phyloP scores from a whole-genome alignment of 1,140 invertebrate genomes.

The Maniola jurtina region DNA sequence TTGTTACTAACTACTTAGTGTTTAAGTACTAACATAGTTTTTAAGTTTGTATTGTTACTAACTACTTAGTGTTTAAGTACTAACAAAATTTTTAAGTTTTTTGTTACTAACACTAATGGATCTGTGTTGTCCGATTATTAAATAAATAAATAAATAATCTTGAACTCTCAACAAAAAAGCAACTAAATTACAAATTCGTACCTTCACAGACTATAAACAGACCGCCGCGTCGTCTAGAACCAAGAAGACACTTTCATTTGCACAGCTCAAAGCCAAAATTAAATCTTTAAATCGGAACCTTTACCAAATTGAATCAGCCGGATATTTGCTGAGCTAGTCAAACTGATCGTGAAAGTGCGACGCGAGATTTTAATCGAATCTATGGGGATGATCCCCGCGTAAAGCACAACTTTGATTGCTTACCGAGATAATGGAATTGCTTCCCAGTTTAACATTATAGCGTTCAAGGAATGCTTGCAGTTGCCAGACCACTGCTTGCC shows the following conservation, averaged over 20 bases:
- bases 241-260: slow-evolving; percentile 8
- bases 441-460: slow-evolving; percentile 1
- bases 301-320: slow-evolving; percentile 8
- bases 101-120: too few relatives aligned
- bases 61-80: too few relatives aligned
- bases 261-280: slow-evolving; percentile 10
- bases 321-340: slow-evolving; percentile 15
- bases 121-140: too few relatives aligned
- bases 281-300: slow-evolving; percentile 14
- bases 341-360: slow-evolving; percentile 25
- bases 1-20: too few relatives aligned
- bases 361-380: slow-evolving; percentile 29
- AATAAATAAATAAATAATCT: too few relatives aligned
- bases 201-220: not conserved
- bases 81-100: too few relatives aligned
- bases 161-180: not conserved
- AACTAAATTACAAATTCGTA: not conserved
- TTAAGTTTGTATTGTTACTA: too few relatives aligned
- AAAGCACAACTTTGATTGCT: slow-evolving; percentile 29
- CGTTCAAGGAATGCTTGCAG: not conserved
- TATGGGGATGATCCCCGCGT: slow-evolving; percentile 19
- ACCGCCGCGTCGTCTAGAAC: not conserved
- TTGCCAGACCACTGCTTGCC: not conserved
- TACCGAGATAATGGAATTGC: slow-evolving; percentile 30
- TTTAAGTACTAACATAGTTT: too few relatives aligned